Evolutionary conservation across 2,888 invertebrate species (phyloP).

Genomic region (Calameuta pallipes): DNA sequence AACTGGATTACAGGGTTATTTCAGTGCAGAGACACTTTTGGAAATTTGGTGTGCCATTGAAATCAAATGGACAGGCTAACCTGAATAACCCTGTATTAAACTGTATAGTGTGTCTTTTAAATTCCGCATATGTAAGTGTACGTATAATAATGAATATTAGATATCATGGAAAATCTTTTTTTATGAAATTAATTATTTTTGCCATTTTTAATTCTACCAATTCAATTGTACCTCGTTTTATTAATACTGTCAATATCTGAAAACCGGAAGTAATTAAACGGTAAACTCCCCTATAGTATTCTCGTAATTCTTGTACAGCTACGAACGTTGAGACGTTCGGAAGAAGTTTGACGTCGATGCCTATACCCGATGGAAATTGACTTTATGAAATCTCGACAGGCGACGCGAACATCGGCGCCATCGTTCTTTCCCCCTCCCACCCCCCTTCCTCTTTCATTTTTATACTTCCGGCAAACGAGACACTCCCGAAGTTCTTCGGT

Average conservation of each 20-base stretch:
- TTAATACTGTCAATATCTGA: background rate
- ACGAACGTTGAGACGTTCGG: background rate
- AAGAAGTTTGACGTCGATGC: background rate
- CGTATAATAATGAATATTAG: background rate
- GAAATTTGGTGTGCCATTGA: background rate
- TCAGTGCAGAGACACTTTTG: background rate
- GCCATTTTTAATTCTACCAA: too few species aligned
- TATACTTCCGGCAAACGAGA: background rate
- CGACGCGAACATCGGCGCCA: background rate
- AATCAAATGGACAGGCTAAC: background rate
- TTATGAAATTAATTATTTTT: background rate
- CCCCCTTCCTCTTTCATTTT: background rate
- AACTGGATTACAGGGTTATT: background rate
- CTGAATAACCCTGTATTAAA: background rate
- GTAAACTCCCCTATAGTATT: background rate
- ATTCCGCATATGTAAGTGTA: background rate
- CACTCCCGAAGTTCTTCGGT: background rate
- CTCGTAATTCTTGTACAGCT: background rate
- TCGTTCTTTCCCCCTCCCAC: background rate
- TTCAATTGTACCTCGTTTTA: background rate
- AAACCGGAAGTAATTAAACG: background rate
- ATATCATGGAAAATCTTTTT: background rate
- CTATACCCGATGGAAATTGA: background rate
- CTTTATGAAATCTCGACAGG: background rate
- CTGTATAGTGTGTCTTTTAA: background rate